Evolutionary conservation across 2,113 vertebrate genomes (phyloP).

Genomic region (Amblyornis subalaris): DNA sequence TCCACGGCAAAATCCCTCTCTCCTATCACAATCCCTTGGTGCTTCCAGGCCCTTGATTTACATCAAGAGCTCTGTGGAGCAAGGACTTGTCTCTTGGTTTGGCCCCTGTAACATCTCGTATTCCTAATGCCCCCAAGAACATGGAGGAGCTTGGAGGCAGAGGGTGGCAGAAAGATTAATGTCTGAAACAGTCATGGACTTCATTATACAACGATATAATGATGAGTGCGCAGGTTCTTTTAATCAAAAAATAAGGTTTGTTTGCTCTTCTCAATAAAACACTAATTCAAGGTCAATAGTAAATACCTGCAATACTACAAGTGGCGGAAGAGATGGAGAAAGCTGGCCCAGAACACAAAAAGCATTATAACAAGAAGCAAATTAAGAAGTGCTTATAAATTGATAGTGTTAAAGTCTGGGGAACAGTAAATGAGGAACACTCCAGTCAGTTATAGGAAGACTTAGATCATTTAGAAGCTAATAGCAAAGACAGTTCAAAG

Average conservation of each 20-base stretch:
- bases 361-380: background rate
- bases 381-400: slow-evolving; percentile 3
- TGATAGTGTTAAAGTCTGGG: background rate
- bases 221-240: accelerated
- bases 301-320: background rate
- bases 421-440: slow-evolving; percentile 11
- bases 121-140: background rate
- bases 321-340: background rate
- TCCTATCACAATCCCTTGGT: background rate
- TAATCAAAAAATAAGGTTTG: background rate
- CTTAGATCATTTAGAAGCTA: slow-evolving; percentile 36
- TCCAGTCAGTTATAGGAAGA: slow-evolving; percentile 12
- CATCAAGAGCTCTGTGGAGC: background rate
- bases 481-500: slow-evolving; percentile 29
- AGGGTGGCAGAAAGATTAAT: background rate
- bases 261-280: background rate
- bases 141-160: background rate
- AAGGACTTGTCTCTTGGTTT: background rate
- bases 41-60: background rate
- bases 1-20: background rate
- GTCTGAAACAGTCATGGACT: background rate
- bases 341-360: background rate
- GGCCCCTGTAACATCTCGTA: background rate
- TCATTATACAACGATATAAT: background rate
- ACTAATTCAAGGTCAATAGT: background rate